Evolutionary conservation across 2,888 invertebrate species (phyloP).

Genomic region (Papilio protenor): DNA sequence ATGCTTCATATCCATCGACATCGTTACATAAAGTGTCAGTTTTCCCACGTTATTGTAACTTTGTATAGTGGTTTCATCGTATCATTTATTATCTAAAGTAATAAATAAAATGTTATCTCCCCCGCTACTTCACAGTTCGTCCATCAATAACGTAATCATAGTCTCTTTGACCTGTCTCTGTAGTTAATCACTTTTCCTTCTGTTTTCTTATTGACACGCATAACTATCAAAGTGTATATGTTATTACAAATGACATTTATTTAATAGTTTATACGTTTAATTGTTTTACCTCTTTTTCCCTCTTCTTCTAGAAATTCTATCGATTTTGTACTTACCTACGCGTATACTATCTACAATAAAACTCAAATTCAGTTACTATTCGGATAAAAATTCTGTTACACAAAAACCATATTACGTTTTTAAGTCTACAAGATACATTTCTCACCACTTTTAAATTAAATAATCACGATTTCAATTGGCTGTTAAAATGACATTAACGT

Average conservation of each 20-base stretch:
- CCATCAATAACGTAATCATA: not conserved
- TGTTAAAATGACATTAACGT: constrained; percentile 12
- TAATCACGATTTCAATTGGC: constrained; percentile 18
- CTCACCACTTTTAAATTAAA: not conserved
- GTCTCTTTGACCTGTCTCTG: not conserved
- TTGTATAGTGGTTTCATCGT: not conserved
- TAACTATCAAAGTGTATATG: not conserved
- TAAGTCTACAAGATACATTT: not conserved
- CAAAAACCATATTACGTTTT: not conserved
- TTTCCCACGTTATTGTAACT: not conserved
- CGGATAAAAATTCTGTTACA: not conserved
- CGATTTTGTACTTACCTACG: not conserved
- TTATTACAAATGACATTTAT: not conserved
- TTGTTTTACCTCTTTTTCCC: not conserved
- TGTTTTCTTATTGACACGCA: not conserved
- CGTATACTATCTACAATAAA: not conserved
- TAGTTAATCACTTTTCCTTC: not conserved
- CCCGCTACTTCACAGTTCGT: not conserved
- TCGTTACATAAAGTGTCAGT: not conserved
- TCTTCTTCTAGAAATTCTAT: not conserved
- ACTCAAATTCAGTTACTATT: not conserved
- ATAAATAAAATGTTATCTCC: constrained; percentile 12
- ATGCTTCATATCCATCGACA: too few species aligned
- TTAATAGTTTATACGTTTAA: not conserved
- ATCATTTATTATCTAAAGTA: constrained; percentile 1